phyloP scores from a whole-genome alignment of 2,888 invertebrate genomes.

The Terebella lapidaria region DNA sequence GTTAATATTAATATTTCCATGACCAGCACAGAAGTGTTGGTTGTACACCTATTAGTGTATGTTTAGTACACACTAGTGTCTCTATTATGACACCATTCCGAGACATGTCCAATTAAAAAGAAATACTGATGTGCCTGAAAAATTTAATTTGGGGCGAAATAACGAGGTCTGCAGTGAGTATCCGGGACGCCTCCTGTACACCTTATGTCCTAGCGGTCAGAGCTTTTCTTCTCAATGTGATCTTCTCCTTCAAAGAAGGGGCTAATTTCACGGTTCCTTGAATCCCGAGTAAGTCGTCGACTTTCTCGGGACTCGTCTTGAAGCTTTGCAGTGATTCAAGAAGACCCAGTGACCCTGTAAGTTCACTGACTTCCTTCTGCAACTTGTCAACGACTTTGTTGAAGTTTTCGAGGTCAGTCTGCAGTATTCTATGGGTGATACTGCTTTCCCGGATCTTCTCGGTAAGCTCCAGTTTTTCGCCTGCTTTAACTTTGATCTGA shows the following conservation, averaged over 20 bases:
- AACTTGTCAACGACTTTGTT: conserved; percentile 37
- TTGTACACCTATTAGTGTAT: no score
- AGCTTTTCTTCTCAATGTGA: conserved; percentile 25
- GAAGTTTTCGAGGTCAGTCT: conserved; percentile 38
- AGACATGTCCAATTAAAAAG: no score
- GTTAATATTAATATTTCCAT: no score
- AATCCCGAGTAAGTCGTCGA: conserved; percentile 45
- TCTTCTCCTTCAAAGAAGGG: conserved; percentile 45
- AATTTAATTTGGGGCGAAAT: no score
- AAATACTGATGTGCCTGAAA: no score
- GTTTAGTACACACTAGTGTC: no score
- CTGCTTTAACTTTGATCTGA: conserved; percentile 36
- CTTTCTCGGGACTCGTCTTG: conserved; percentile 46
- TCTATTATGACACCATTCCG: no score
- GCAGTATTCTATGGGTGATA: conserved; percentile 34
- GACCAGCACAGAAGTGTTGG: no score
- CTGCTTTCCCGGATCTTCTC: conserved; percentile 36
- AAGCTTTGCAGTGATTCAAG: conserved; percentile 47
- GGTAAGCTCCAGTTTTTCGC: conserved; percentile 32
- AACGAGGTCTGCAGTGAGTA: no score
- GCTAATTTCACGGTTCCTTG: conserved; percentile 46
- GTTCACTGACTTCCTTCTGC: conserved; percentile 38
- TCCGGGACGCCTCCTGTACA: no score
- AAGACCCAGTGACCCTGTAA: conserved; percentile 38
- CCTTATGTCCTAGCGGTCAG: no score